These are phyloP conservation scores for Astreopora myriophthalma DNA, from an alignment of 64 coral and sea anemone genomes.

Conservation along the genomic window DNA sequence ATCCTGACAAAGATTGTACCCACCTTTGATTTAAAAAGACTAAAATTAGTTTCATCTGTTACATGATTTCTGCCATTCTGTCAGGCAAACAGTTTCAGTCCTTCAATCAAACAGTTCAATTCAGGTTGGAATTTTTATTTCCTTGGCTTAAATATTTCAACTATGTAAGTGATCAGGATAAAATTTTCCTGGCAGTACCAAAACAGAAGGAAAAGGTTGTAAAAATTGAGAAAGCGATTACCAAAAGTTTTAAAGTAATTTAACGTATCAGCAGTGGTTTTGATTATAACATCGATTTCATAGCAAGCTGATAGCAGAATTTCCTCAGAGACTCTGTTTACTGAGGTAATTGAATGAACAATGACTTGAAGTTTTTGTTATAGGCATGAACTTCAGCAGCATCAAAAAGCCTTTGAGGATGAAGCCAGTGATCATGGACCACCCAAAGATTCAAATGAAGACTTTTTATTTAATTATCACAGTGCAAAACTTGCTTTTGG, in stretches of 20 bases:
- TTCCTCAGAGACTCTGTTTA: background rate
- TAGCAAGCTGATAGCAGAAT: background rate
- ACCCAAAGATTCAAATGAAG: background rate
- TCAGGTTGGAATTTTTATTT: background rate
- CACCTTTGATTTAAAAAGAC: background rate
- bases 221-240: background rate
- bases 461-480: conserved; percentile 28
- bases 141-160: conserved; percentile 6
- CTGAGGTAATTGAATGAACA: background rate
- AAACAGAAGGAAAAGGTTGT: background rate
- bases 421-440: background rate
- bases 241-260: background rate
- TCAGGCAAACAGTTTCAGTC: background rate
- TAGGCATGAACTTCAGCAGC: background rate
- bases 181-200: background rate
- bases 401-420: background rate
- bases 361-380: background rate
- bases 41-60: background rate
- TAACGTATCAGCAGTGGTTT: background rate
- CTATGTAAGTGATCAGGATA: background rate
- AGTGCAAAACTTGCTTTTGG: conserved; percentile 41
- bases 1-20: background rate
- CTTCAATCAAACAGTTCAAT: background rate
- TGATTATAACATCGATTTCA: background rate
- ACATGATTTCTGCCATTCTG: background rate